Conservation (phyloP, 2,797 vertebrate genomes). For the Anas acuta region DNA sequence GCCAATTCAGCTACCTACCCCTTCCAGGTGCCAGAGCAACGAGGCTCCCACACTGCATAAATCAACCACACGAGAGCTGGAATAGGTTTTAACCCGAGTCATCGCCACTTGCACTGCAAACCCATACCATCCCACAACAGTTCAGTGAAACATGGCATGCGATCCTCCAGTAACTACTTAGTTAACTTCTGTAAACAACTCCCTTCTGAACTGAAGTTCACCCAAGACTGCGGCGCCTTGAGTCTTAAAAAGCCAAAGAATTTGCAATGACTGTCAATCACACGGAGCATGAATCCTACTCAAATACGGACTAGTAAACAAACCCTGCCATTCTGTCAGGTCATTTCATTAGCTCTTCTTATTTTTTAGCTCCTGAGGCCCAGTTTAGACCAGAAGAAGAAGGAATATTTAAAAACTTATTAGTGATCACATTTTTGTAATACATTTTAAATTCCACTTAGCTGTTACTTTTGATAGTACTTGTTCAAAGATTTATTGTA, state of each 20-base stretch:
- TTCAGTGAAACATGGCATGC: not conserved
- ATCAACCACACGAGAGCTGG: not conserved
- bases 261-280: not conserved
- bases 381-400: not conserved
- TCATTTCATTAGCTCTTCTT: conserved; percentile 8
- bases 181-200: conserved; percentile 29
- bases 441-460: conserved; percentile 18
- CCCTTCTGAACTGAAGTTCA: conserved; percentile 28
- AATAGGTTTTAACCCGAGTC: not conserved
- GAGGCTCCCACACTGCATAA: not conserved
- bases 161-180: not conserved
- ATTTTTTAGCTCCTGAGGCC: not conserved
- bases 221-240: not conserved
- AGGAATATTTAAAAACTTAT: not conserved
- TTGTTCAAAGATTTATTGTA: not conserved
- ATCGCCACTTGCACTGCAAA: not conserved
- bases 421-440: conserved; percentile 5
- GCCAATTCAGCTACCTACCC: not conserved
- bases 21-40: not conserved
- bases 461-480: not conserved
- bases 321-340: not conserved
- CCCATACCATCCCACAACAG: not conserved
- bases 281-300: not conserved
- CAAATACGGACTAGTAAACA: not conserved
- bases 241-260: conserved; percentile 22